phyloP scores from a whole-genome alignment of 2,888 invertebrate genomes.

The Julus scanicus region DNA sequence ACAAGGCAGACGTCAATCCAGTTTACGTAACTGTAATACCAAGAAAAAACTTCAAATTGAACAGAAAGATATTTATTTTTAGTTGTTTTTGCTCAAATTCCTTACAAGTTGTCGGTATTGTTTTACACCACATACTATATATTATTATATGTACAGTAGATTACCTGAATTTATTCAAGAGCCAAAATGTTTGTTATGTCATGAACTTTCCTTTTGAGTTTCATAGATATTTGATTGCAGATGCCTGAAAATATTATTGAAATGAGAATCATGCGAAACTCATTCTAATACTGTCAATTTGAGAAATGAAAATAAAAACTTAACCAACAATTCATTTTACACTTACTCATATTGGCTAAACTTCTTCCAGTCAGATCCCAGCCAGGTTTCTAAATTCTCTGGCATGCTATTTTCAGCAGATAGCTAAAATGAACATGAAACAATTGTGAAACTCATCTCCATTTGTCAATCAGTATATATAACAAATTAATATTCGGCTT shows the following conservation, averaged over 20 bases:
- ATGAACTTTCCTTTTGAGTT: background rate
- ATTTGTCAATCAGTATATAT: no score
- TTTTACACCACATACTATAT: no score
- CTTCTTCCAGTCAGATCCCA: slow-evolving; percentile 3
- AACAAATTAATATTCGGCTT: background rate
- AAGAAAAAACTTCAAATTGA: no score
- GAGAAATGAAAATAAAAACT: background rate
- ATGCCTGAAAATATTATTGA: background rate
- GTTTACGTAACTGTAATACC: no score
- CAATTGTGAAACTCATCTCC: background rate
- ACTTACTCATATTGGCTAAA: background rate
- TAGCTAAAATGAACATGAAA: background rate
- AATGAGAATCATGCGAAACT: background rate
- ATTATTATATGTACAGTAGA: no score
- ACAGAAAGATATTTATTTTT: no score
- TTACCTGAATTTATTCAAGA: no score
- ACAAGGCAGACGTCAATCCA: no score
- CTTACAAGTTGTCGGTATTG: no score
- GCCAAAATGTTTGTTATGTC: background rate
- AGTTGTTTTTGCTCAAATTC: no score
- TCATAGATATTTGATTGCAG: background rate
- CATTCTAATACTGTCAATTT: background rate
- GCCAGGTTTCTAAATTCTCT: background rate
- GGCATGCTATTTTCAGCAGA: slow-evolving; percentile 6
- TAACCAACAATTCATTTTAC: background rate